phyloP scores from a whole-genome alignment of 92 coral and sea anemone genomes.

The Epizoanthus illoricatus region DNA sequence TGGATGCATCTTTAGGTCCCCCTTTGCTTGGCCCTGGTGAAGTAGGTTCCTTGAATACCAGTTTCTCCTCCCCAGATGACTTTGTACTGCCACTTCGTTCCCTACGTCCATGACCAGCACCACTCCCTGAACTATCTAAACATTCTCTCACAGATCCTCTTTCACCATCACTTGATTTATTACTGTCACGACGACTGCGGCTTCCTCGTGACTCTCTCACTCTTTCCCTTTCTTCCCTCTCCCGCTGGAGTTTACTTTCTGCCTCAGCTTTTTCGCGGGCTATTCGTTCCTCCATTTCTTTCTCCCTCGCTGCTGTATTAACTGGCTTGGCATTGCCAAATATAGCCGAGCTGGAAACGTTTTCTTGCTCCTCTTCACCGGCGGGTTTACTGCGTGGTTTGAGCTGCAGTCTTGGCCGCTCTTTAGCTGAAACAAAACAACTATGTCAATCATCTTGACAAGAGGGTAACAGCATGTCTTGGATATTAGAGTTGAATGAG shows the following conservation, averaged over 20 bases:
- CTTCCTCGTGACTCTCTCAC: conserved; percentile 62
- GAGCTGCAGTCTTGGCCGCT: conserved; percentile 81
- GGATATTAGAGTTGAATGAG: too few species aligned
- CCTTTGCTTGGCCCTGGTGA: conserved; percentile 12
- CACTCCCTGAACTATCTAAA: conserved; percentile 51
- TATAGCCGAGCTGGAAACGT: conserved; percentile 72
- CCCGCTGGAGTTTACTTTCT: conserved; percentile 63
- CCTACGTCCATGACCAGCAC: conserved; percentile 43
- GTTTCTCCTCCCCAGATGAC: conserved; percentile 65
- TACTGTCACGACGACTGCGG: conserved; percentile 72
- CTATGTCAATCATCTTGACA: not conserved
- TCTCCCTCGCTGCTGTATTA: conserved; percentile 91
- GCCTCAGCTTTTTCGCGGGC: conserved; percentile 79
- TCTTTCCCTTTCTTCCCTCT: conserved; percentile 46
- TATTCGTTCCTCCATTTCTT: conserved; percentile 89
- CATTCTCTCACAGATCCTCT: conserved; percentile 48
- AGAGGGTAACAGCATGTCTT: too few species aligned
- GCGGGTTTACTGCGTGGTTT: conserved; percentile 85
- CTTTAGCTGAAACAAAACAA: conserved; percentile 58
- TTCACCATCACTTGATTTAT: conserved; percentile 77
- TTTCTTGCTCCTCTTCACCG: conserved; percentile 43
- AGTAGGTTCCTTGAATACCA: conserved; percentile 34
- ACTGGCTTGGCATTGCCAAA: conserved; percentile 99
- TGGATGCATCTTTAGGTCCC: conserved; percentile 28
- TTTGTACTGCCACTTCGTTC: conserved; percentile 63